Percentiles rank a stretch among this genome's conserved stretches.
Evolutionary conservation across 2,113 vertebrate species (phyloP).

Genomic region (Perca fluviatilis): DNA sequence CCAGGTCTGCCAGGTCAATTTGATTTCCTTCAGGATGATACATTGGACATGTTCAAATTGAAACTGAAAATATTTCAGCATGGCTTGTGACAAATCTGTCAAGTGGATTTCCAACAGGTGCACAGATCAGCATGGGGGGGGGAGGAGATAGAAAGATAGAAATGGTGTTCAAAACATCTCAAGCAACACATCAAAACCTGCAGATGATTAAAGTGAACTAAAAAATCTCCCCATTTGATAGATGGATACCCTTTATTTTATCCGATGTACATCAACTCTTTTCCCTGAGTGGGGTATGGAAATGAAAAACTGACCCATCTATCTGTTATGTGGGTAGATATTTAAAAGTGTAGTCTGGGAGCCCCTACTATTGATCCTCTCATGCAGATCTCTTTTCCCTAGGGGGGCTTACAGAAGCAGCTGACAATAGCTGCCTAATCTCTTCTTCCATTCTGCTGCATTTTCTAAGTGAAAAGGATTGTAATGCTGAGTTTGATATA

Average conservation of each 20-base stretch:
- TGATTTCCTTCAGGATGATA: constrained; percentile 69
- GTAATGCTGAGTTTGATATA: constrained; percentile 28
- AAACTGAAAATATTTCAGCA: constrained; percentile 64
- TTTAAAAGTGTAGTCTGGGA: constrained; percentile 57
- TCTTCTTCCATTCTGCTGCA: constrained; percentile 50
- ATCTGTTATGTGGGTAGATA: constrained; percentile 32
- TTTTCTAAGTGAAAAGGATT: constrained; percentile 37
- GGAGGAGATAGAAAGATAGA: constrained; percentile 31
- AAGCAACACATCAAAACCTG: constrained; percentile 52
- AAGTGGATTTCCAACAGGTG: constrained; percentile 55
- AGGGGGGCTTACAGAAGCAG: constrained; percentile 54
- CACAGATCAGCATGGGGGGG: not conserved
- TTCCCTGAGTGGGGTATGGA: constrained; percentile 33
- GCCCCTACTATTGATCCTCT: constrained; percentile 54
- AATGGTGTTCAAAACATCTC: constrained; percentile 50
- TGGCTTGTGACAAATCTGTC: constrained; percentile 58
- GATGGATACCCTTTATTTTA: constrained; percentile 58
- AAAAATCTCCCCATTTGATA: constrained; percentile 49
- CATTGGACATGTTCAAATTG: constrained; percentile 64
- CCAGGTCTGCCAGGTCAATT: constrained; percentile 50
- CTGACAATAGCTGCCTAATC: constrained; percentile 63
- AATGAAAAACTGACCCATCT: constrained; percentile 46
- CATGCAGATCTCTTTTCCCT: constrained; percentile 56
- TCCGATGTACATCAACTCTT: constrained; percentile 43
- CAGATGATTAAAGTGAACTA: constrained; percentile 56